Evolutionary conservation across 1,140 invertebrate genomes (phyloP).

Genomic region (Capitella teleta): DNA sequence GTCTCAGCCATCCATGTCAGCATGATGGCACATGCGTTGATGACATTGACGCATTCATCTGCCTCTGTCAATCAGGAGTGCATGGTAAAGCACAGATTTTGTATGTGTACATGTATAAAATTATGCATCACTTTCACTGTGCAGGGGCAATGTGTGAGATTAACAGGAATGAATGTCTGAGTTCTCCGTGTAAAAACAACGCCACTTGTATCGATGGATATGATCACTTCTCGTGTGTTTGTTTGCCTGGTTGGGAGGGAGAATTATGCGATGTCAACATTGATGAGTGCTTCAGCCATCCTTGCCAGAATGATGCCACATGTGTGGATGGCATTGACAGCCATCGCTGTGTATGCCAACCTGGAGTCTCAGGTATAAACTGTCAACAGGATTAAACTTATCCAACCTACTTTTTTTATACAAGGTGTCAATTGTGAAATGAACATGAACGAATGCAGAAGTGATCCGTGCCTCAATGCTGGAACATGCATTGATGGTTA

Average conservation of each 20-base stretch:
- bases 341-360: constrained; percentile 68
- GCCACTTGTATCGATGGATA: constrained; percentile 5
- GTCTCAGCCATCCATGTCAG: constrained; percentile 14
- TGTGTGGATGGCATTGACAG: constrained; percentile 62
- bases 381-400: no score
- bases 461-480: constrained; percentile 3
- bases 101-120: neutral
- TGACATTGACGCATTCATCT: constrained; percentile 17
- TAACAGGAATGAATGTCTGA: constrained; percentile 52
- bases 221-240: constrained; percentile 6
- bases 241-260: constrained; percentile 4
- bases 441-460: constrained; percentile 2
- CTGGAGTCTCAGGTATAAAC: constrained; percentile 62
- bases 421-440: constrained; percentile 10
- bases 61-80: constrained; percentile 8
- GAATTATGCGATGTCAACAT: neutral
- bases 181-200: constrained; percentile 7
- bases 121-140: neutral
- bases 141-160: constrained; percentile 72
- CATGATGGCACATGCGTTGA: constrained; percentile 63
- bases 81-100: no score
- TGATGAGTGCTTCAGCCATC: constrained; percentile 42
- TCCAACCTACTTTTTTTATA: no score
- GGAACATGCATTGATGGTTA: constrained; percentile 40
- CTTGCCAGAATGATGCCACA: constrained; percentile 14